Evolutionary conservation across 2,113 vertebrate genomes (phyloP).

Genomic region (Anhinga anhinga): DNA sequence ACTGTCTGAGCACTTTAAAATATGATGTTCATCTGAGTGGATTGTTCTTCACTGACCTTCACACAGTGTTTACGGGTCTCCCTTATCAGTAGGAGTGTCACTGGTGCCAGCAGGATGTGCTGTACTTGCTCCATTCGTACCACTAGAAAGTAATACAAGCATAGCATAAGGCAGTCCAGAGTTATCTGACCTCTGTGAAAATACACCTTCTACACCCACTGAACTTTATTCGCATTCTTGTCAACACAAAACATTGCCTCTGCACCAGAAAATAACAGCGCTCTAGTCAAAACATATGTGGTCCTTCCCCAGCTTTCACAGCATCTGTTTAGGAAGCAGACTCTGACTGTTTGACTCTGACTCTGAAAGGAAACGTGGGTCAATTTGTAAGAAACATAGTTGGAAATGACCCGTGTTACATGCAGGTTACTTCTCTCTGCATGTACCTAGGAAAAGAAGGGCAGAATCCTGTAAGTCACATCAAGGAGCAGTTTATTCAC

Average conservation of each 20-base stretch:
- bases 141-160: neutral
- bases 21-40: neutral
- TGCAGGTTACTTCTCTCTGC: neutral
- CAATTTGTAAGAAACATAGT: neutral
- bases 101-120: neutral
- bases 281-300: neutral
- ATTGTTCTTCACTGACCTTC: neutral
- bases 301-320: neutral
- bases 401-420: neutral
- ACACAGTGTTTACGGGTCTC: neutral
- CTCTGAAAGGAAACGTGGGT: neutral
- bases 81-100: neutral
- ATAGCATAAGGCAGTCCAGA: neutral
- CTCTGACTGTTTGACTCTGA: neutral
- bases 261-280: neutral
- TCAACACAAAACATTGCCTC: neutral
- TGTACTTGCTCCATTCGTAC: neutral
- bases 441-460: neutral
- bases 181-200: neutral
- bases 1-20: neutral
- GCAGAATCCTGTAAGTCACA: neutral
- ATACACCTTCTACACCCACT: neutral
- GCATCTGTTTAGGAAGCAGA: neutral
- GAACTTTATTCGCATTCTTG: neutral
- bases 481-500: neutral